These are phyloP conservation scores for Lycophotia porphyrea DNA, from an alignment of 2,888 invertebrate genomes.

Conservation along the genomic window DNA sequence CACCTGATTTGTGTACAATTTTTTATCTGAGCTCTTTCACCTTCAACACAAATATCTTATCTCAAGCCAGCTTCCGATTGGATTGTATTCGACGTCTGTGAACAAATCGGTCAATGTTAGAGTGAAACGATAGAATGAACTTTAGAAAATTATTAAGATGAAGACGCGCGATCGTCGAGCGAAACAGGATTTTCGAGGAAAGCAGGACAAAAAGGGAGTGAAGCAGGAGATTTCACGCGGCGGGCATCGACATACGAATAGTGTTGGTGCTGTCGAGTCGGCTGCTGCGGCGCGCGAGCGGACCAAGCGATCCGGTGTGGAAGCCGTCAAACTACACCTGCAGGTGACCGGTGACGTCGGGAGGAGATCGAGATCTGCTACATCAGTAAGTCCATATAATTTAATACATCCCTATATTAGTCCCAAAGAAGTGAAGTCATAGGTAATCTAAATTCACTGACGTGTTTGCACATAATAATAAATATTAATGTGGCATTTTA, in stretches of 20 bases:
- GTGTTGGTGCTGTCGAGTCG: constrained; percentile 54
- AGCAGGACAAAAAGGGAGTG: constrained; percentile 68
- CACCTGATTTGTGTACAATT: constrained; percentile 78
- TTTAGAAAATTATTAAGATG: constrained; percentile 75
- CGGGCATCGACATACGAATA: constrained; percentile 64
- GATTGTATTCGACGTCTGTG: constrained; percentile 65
- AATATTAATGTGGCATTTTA: constrained; percentile 46
- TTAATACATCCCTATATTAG: not conserved
- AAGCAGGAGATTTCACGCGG: constrained; percentile 69
- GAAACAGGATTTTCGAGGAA: constrained; percentile 74
- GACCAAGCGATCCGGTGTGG: constrained; percentile 84
- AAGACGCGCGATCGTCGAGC: constrained; percentile 81
- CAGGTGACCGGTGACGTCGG: constrained; percentile 84
- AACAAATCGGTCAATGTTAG: constrained; percentile 64
- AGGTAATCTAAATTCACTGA: constrained; percentile 38
- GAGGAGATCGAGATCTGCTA: constrained; percentile 86
- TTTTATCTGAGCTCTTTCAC: constrained; percentile 84
- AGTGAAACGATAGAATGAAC: constrained; percentile 69
- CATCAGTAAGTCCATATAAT: constrained; percentile 76
- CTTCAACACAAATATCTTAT: constrained; percentile 85
- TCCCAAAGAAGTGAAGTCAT: constrained; percentile 37
- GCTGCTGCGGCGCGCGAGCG: constrained; percentile 72
- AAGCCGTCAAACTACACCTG: constrained; percentile 86
- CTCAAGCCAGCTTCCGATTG: constrained; percentile 76
- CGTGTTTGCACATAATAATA: constrained; percentile 37